These are phyloP conservation scores for Procambarus clarkii DNA, from an alignment of 1,140 invertebrate genomes.

Conservation along the genomic window DNA sequence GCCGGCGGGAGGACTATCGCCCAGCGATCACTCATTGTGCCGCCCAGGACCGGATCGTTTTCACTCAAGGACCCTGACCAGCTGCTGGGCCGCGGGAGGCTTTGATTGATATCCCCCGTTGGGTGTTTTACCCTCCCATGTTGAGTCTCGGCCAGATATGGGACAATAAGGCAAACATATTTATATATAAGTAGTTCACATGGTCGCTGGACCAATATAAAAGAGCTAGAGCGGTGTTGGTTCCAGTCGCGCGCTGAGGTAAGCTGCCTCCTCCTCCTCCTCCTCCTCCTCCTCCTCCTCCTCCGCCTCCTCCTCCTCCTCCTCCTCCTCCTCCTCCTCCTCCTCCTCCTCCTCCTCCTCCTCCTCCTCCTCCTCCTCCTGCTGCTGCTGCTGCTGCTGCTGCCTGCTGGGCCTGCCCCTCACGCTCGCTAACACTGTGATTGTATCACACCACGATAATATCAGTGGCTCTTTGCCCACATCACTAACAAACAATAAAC, in stretches of 20 bases:
- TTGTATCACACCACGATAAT: not conserved
- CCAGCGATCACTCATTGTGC: conserved; percentile 1
- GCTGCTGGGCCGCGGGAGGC: not conserved
- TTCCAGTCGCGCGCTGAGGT: not conserved
- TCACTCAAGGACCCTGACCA: not conserved
- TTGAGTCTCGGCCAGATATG: not conserved
- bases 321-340: too few species aligned
- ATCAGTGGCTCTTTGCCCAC: not conserved
- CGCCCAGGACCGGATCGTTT: not conserved
- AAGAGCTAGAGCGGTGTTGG: too few species aligned
- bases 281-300: not conserved
- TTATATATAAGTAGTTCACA: not conserved
- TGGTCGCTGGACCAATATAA: not conserved
- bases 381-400: not conserved
- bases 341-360: too few species aligned
- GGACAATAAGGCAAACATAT: not conserved
- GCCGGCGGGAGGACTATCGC: not conserved
- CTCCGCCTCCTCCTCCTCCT: not conserved
- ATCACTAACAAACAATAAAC: not conserved
- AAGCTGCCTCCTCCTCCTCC: not conserved
- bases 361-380: not conserved
- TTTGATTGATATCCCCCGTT: not conserved
- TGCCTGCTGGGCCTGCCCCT: not conserved
- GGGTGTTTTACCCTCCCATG: not conserved
- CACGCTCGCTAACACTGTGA: not conserved